Evolutionary conservation across 2,888 invertebrate species (phyloP).

Genomic region (Digitonthophagus gazella): DNA sequence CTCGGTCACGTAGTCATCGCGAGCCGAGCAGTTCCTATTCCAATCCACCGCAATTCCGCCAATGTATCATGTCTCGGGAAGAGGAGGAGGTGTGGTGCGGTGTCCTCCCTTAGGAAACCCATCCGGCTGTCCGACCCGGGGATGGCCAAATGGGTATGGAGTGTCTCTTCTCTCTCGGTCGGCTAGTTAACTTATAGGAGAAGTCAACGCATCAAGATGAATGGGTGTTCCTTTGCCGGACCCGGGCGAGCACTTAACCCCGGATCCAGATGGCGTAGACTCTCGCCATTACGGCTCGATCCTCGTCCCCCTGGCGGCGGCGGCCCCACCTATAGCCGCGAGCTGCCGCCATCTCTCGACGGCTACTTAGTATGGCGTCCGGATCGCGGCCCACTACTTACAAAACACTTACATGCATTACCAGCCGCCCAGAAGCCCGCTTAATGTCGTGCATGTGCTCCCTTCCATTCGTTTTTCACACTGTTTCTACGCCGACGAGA

Average conservation of each 20-base stretch:
- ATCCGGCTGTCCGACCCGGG: constrained; percentile 3
- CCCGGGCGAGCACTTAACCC: constrained; percentile 37
- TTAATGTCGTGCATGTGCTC: constrained; percentile 29
- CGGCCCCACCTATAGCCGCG: neutral
- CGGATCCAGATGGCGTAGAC: constrained; percentile 39
- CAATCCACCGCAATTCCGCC: constrained; percentile 10
- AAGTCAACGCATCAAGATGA: constrained; percentile 26
- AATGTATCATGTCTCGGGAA: constrained; percentile 10
- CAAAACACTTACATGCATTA: constrained; percentile 45
- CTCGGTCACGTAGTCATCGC: neutral
- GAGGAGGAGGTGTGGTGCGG: constrained; percentile 1
- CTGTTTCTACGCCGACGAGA: neutral
- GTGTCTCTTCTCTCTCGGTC: constrained; percentile 16
- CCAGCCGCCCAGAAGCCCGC: constrained; percentile 27
- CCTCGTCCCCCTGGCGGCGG: neutral
- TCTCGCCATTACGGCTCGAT: constrained; percentile 31
- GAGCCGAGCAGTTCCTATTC: constrained; percentile 3
- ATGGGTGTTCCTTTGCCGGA: constrained; percentile 30
- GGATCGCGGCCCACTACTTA: constrained; percentile 38
- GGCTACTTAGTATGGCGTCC: constrained; percentile 38
- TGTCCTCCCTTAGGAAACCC: constrained; percentile 2
- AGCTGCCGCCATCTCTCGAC: constrained; percentile 16
- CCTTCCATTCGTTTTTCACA: constrained; percentile 17
- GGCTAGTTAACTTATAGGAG: constrained; percentile 18
- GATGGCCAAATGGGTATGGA: constrained; percentile 13